Base-by-base conservation (phyloP, 2,888 invertebrate genomes). In the Sarcophaga caerulescens region DNA sequence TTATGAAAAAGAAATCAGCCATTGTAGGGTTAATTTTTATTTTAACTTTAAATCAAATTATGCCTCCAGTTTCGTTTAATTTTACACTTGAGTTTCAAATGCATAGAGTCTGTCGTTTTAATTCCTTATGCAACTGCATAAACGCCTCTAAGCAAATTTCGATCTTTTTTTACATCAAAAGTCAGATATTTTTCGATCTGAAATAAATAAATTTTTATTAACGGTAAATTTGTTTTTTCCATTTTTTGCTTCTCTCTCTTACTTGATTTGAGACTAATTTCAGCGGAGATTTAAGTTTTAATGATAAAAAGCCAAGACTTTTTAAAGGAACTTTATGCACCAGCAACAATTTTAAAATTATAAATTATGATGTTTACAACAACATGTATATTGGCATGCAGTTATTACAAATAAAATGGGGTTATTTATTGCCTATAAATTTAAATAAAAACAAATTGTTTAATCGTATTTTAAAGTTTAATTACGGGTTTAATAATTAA, bases 221-320 rank as follows among this genome's bases (percentile, higher is more conserved):
- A 35, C 35, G 35, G 35, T 35, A 35, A 35, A 35, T 35, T 35
- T 35, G 35, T 52, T 17, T 52, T 4, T 17, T 17, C 17, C 14
- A 1, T 2, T 52, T 47, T 47, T 14, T 14, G 14, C 17, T 52
- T 52, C 17, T 52, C 52, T 52, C 17, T 57, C n/a, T 76, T 25
- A 23, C n/a, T 62, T 35, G 10, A 1, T 35, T 35, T 44, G 14
- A 25, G 11, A 5, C 23, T 35, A 70, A 62, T 81, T 81, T 69
- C 62, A 66, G 60, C 74, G 35, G 17, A 68, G 81, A 74, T 81
- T 81, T 81, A 81, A 74, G 69, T 69, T 62, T 69, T 74, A 81
- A 75, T 75, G 74, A 62, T 62, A 62, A 45, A 63, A 52, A 63
- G 35, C 52, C 57, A 65, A 70, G 35, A 63, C 62, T 35, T 52